A percentile compares a stretch with the other conserved stretches of the same genome.
phyloP scores from a whole-genome alignment of 2,888 invertebrate species.

The Kryphioiulus occultus region DNA sequence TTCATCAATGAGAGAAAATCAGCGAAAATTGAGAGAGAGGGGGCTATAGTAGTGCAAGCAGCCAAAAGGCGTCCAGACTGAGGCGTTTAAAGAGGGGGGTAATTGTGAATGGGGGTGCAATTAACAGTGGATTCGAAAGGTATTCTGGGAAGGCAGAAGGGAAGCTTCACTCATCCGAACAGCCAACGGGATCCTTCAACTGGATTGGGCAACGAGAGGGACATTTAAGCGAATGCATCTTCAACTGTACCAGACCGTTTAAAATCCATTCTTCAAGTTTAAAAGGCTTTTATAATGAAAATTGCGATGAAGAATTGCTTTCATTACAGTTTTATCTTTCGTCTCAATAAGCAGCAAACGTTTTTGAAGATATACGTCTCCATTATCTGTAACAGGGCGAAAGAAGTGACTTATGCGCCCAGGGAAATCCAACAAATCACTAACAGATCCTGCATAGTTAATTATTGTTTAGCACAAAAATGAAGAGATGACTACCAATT shows the following conservation, averaged over 20 bases:
- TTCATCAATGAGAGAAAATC: conserved; percentile 40
- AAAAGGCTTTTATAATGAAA: not conserved
- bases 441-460: too few species aligned
- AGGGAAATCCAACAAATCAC: too few species aligned
- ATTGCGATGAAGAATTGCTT: not conserved
- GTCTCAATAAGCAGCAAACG: not conserved
- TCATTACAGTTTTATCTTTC: not conserved
- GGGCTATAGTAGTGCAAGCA: not conserved
- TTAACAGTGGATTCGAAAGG: not conserved
- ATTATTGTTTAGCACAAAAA: too few species aligned
- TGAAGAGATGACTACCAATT: too few species aligned
- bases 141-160: not conserved
- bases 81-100: conserved; percentile 33
- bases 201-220: not conserved
- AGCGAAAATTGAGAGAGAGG: conserved; percentile 27
- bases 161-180: not conserved
- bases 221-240: not conserved
- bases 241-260: not conserved
- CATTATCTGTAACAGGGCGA: too few species aligned
- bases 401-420: too few species aligned
- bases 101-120: conserved; percentile 40
- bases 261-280: not conserved
- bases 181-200: not conserved
- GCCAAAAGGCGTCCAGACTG: conserved; percentile 32
- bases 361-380: too few species aligned